Percentiles rank a stretch among this genome's conserved stretches.
Evolutionary conservation across 1,140 invertebrate species (phyloP).

Genomic region (Manduca sexta): DNA sequence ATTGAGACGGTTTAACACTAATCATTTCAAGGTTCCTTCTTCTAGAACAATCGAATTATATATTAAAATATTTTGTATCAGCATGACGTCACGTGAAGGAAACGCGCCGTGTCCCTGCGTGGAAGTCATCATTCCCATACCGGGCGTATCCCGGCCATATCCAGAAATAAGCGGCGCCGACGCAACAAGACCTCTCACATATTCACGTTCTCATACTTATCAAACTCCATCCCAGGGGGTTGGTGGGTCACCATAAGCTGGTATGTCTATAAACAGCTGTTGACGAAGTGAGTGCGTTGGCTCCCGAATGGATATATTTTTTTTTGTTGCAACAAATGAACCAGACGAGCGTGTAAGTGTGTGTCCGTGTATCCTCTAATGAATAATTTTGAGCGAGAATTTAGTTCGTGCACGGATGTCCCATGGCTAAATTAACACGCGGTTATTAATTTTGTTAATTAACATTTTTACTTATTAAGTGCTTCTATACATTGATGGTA

Average conservation of each 20-base stretch:
- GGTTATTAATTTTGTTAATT: background rate
- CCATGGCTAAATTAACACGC: no score
- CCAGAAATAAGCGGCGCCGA: constrained; percentile 43
- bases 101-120: constrained; percentile 47
- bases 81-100: constrained; percentile 56
- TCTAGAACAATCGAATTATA: no score
- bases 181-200: constrained; percentile 9
- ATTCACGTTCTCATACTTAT: background rate
- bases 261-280: constrained; percentile 60
- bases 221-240: background rate
- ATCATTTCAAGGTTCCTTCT: no score
- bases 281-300: constrained; percentile 45
- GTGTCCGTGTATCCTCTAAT: constrained; percentile 2
- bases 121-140: constrained; percentile 61
- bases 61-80: no score
- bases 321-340: constrained; percentile 27
- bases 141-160: constrained; percentile 20
- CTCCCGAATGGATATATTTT: constrained; percentile 24
- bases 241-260: constrained; percentile 28
- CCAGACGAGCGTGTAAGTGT: constrained; percentile 1
- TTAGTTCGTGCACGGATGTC: background rate
- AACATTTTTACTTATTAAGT: constrained; percentile 8
- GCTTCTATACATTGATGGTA: no score
- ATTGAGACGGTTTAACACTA: no score
- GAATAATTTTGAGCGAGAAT: constrained; percentile 1